Evolutionary conservation across 2,113 vertebrate genomes (phyloP).

Genomic region (Dromaius novaehollandiae): DNA sequence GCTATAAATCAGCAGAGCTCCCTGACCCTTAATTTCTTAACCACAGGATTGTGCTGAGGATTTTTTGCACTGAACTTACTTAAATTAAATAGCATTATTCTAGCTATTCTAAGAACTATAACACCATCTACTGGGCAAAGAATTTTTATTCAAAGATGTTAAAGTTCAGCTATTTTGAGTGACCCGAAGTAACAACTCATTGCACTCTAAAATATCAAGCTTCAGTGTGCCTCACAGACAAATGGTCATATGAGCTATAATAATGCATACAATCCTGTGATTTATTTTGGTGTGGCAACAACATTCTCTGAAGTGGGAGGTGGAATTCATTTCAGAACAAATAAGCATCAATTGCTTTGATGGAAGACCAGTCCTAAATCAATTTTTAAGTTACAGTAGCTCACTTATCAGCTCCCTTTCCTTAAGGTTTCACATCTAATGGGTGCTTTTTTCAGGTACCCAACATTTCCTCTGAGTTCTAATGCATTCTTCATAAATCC

Average conservation of each 20-base stretch:
- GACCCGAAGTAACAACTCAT: neutral
- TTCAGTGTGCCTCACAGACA: neutral
- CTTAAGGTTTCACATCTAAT: neutral
- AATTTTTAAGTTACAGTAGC: neutral
- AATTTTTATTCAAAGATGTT: neutral
- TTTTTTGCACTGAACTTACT: neutral
- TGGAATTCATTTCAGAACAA: neutral
- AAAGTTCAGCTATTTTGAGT: neutral
- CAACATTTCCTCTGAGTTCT: neutral
- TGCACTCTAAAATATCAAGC: neutral
- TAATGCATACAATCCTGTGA: neutral
- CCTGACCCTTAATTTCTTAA: slow-evolving; percentile 41
- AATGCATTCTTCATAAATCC: neutral
- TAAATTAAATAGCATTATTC: neutral
- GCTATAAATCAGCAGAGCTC: slow-evolving; percentile 37
- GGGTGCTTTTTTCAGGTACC: neutral
- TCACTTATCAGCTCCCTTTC: neutral
- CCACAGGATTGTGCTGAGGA: neutral
- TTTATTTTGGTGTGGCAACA: neutral
- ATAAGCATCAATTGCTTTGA: neutral
- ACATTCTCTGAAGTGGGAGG: neutral
- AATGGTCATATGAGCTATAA: neutral
- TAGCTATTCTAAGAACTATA: slow-evolving; percentile 30
- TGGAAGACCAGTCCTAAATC: neutral
- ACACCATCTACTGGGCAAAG: slow-evolving; percentile 49